Evolutionary conservation across 2,113 vertebrate genomes (phyloP).

Genomic region (Callaeas wilsoni): DNA sequence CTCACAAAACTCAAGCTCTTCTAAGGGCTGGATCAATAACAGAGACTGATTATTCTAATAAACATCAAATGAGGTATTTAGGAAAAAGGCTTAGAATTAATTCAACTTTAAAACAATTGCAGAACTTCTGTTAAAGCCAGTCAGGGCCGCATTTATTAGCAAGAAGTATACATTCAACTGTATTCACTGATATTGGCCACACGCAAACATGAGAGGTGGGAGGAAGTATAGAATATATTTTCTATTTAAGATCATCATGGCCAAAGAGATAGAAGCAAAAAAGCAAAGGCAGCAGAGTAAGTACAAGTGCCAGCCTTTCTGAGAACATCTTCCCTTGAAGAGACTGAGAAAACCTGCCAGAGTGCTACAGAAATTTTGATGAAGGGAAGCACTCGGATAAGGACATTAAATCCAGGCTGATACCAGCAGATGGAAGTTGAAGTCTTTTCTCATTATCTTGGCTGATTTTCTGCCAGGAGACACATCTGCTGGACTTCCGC

Average conservation of each 20-base stretch:
- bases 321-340: not conserved
- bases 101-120: not conserved
- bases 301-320: not conserved
- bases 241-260: not conserved
- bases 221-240: not conserved
- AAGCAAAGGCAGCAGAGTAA: not conserved
- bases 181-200: not conserved
- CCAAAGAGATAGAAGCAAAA: not conserved
- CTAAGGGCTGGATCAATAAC: not conserved
- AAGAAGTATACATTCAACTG: not conserved
- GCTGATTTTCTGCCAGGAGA: conserved; percentile 57
- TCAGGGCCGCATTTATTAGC: not conserved
- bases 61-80: not conserved
- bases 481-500: conserved; percentile 54
- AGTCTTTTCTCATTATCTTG: conserved; percentile 56
- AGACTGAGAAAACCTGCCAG: not conserved
- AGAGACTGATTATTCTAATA: not conserved
- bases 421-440: conserved; percentile 49
- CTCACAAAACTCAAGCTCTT: not conserved
- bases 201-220: not conserved
- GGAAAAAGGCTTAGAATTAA: not conserved
- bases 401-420: conserved; percentile 26
- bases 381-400: not conserved
- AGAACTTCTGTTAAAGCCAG: not conserved
- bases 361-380: not conserved